phyloP scores from a whole-genome alignment of 2,113 vertebrate genomes.

The Scalopus aquaticus region DNA sequence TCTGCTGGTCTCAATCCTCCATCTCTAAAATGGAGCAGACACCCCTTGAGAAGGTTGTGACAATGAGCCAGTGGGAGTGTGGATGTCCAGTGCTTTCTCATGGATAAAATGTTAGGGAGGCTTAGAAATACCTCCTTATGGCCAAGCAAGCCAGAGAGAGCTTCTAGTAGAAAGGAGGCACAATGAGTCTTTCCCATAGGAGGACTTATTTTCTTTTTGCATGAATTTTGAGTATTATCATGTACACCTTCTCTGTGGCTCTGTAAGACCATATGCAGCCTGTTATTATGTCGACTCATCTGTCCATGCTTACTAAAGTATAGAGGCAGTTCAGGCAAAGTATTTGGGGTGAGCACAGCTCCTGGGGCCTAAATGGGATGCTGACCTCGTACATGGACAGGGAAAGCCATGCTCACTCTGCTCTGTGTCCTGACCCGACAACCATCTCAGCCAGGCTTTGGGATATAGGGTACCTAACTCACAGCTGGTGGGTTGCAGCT shows the following conservation, averaged over 20 bases:
- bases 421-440: not conserved
- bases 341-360: not conserved
- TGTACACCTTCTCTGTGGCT: not conserved
- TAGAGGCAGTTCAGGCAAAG: not conserved
- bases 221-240: fast-evolving
- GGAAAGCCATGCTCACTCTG: fast-evolving
- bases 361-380: too few species aligned
- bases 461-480: fast-evolving
- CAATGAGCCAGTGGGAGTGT: too few species aligned
- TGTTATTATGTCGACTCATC: not conserved
- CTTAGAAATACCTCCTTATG: not conserved
- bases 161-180: not conserved
- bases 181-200: not conserved
- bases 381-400: fast-evolving
- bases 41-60: not conserved
- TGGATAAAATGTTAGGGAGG: fast-evolving
- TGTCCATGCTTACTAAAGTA: not conserved
- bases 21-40: not conserved
- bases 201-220: not conserved
- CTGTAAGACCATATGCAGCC: not conserved
- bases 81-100: not conserved
- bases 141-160: too few species aligned
- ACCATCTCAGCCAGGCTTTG: not conserved
- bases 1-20: not conserved
- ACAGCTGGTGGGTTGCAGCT: fast-evolving